A percentile compares a stretch with the other conserved stretches of the same genome.
phyloP scores from a whole-genome alignment of 2,797 vertebrate species.

The Tapirus indicus region DNA sequence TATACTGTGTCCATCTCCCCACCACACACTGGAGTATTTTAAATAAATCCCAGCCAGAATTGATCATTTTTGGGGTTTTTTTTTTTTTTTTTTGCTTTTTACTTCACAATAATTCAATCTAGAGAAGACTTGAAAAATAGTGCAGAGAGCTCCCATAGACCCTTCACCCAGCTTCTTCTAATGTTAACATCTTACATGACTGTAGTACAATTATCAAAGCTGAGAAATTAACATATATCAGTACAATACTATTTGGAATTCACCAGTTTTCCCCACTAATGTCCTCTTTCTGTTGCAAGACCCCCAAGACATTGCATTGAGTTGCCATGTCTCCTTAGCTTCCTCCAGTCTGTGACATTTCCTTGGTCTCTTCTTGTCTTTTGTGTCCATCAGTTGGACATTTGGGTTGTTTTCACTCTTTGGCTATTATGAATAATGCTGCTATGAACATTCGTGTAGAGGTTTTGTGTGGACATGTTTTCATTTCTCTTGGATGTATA shows the following conservation, averaged over 20 bases:
- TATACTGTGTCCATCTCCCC: neutral
- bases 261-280: neutral
- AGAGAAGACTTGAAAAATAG: neutral
- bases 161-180: neutral
- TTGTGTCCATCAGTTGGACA: neutral
- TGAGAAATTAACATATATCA: neutral
- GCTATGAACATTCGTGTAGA: neutral
- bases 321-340: neutral
- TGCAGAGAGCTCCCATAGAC: neutral
- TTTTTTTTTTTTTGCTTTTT: neutral
- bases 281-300: neutral
- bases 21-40: neutral
- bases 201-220: neutral
- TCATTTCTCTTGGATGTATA: neutral
- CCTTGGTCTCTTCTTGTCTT: neutral
- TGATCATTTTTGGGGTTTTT: neutral
- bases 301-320: neutral
- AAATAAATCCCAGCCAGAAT: neutral
- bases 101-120: neutral
- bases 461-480: neutral
- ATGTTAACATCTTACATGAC: neutral
- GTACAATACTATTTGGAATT: neutral
- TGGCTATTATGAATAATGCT: neutral
- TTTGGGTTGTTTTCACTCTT: neutral
- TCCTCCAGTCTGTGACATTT: neutral